Percentiles rank a stretch among this genome's conserved stretches.
Evolutionary conservation across 2,888 invertebrate species (phyloP).

Genomic region (Amphipoea oculea): DNA sequence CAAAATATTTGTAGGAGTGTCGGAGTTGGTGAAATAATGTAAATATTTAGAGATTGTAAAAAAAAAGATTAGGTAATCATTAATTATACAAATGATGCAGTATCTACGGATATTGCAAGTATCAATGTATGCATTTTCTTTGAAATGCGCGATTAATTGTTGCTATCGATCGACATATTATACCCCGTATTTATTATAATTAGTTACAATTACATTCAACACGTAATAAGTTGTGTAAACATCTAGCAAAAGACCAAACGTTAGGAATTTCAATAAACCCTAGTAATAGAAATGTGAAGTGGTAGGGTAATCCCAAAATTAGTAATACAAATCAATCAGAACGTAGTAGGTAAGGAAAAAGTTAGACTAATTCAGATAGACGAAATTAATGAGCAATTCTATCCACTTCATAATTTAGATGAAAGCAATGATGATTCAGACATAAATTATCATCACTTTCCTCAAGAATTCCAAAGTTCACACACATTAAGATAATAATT

Average conservation of each 20-base stretch:
- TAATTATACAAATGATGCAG: neutral
- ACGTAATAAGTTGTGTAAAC: neutral
- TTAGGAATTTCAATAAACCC: neutral
- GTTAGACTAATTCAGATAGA: neutral
- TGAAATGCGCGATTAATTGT: neutral
- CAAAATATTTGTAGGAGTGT: neutral
- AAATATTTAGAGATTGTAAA: constrained; percentile 4
- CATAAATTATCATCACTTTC: constrained; percentile 29
- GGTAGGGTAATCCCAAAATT: neutral
- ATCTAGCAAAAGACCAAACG: neutral
- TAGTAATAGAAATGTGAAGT: too few relatives aligned
- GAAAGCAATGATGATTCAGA: constrained; percentile 26
- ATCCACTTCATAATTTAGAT: constrained; percentile 6
- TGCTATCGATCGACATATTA: neutral
- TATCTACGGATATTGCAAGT: neutral
- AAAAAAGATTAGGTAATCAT: constrained; percentile 1
- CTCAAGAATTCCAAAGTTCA: constrained; percentile 43
- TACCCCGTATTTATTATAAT: neutral
- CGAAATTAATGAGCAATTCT: neutral
- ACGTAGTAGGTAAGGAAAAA: neutral
- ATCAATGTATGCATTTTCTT: neutral
- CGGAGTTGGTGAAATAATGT: neutral
- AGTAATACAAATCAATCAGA: neutral
- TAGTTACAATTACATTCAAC: neutral
- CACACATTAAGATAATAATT: neutral